These are phyloP conservation scores for Polylopha cassiicola DNA, from an alignment of 2,888 invertebrate species.

Conservation along the genomic window DNA sequence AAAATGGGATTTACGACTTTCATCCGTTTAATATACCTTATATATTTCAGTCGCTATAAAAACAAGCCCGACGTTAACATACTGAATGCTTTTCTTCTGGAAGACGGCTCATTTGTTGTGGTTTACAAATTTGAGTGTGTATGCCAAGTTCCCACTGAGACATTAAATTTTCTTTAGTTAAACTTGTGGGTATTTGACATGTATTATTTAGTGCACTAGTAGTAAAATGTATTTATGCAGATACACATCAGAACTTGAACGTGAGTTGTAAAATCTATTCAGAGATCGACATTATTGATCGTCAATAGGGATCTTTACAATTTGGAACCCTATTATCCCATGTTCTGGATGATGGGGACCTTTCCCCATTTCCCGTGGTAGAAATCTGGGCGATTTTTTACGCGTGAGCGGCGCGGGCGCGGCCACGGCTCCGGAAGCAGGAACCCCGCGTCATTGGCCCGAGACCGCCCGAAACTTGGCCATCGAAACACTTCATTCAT, in stretches of 20 bases:
- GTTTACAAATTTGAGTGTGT: slow-evolving; percentile 20
- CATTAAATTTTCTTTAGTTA: slow-evolving; percentile 10
- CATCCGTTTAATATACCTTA: no score
- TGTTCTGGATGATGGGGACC: slow-evolving; percentile 31
- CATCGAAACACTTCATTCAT: slow-evolving; percentile 55
- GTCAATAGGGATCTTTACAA: no score
- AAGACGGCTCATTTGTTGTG: slow-evolving; percentile 22
- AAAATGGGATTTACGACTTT: no score
- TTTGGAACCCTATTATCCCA: slow-evolving; percentile 13
- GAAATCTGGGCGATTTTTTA: slow-evolving; percentile 64
- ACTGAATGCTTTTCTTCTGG: slow-evolving; percentile 17
- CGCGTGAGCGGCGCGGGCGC: slow-evolving; percentile 51
- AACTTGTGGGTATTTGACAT: no score
- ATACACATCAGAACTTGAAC: no score
- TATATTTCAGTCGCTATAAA: no score
- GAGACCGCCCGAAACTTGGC: slow-evolving; percentile 55
- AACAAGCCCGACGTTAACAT: slow-evolving; percentile 16
- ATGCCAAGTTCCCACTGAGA: slow-evolving; percentile 16
- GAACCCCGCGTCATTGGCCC: slow-evolving; percentile 73
- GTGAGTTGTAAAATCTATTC: no score
- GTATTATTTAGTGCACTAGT: no score
- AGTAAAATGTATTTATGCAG: no score
- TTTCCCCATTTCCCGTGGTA: slow-evolving; percentile 29
- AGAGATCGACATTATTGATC: no score
- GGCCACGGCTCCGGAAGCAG: slow-evolving; percentile 63